A percentile compares a stretch with the other conserved stretches of the same genome.
Evolutionary conservation across 2,113 vertebrate genomes (phyloP).

Genomic region (Anolis sagrei): DNA sequence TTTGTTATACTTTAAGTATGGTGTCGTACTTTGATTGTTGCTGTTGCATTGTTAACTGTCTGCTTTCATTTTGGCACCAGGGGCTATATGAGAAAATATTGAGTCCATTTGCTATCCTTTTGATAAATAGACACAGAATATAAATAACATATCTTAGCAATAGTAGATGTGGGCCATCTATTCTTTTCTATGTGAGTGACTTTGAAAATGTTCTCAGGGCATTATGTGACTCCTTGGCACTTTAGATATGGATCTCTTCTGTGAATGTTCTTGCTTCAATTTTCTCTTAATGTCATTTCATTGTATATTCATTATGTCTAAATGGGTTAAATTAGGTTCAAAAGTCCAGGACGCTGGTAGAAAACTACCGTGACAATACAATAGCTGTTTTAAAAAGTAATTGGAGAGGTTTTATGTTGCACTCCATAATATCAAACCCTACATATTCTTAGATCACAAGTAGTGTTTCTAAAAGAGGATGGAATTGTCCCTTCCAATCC

Average conservation of each 20-base stretch:
- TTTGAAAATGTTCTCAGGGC: neutral
- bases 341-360: neutral
- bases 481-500: neutral
- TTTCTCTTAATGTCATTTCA: slow-evolving; percentile 9
- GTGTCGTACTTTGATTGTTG: neutral
- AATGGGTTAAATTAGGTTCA: slow-evolving; percentile 9
- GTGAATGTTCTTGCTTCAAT: slow-evolving; percentile 59
- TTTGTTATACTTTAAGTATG: neutral
- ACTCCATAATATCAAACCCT: slow-evolving; percentile 34
- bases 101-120: slow-evolving; percentile 39
- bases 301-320: neutral
- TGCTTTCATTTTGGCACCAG: slow-evolving; percentile 3
- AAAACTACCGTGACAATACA: neutral
- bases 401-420: slow-evolving; percentile 12
- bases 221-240: slow-evolving; percentile 10
- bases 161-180: neutral
- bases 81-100: slow-evolving; percentile 5
- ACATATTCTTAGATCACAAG: too few relatives aligned
- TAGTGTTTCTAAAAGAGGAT: neutral
- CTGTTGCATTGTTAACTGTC: neutral
- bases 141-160: neutral
- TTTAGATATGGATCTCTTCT: slow-evolving; percentile 43
- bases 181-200: neutral
- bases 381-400: slow-evolving; percentile 18
- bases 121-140: neutral